These are phyloP conservation scores for Palythoa grandiflora DNA, from an alignment of 92 coral and sea anemone species.

Conservation along the genomic window DNA sequence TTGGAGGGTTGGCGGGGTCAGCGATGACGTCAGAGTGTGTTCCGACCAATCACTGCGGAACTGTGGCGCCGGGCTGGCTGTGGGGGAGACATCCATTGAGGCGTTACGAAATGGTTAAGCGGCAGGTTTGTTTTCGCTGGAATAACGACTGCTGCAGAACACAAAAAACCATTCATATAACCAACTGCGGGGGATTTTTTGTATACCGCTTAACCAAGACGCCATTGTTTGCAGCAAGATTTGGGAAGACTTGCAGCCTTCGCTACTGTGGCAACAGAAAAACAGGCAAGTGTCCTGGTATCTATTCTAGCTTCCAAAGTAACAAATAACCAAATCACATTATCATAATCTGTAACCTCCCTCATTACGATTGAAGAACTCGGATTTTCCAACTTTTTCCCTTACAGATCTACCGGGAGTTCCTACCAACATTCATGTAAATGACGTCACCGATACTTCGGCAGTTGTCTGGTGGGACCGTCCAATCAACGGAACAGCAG, in stretches of 20 bases:
- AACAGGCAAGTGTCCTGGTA: neutral
- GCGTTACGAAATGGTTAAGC: neutral
- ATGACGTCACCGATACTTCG: no score
- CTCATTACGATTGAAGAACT: neutral
- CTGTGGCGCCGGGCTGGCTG: conserved; percentile 17
- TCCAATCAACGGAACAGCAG: neutral
- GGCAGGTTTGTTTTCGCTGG: conserved; percentile 3
- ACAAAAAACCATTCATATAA: neutral
- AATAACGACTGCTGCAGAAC: neutral
- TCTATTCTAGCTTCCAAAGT: neutral
- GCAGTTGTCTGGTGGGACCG: no score
- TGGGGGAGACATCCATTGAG: neutral
- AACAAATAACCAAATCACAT: neutral
- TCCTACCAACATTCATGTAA: no score
- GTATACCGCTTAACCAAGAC: neutral
- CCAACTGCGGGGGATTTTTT: neutral
- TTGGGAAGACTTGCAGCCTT: neutral
- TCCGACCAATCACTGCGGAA: neutral
- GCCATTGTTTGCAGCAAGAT: neutral
- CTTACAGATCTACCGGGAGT: no score
- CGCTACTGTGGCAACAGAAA: conserved; percentile 22
- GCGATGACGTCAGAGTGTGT: neutral
- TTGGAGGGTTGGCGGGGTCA: neutral
- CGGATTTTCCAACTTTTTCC: neutral
- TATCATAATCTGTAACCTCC: no score